Conservation (phyloP, 2,888 invertebrate species). For the Schizaphis graminum region DNA sequence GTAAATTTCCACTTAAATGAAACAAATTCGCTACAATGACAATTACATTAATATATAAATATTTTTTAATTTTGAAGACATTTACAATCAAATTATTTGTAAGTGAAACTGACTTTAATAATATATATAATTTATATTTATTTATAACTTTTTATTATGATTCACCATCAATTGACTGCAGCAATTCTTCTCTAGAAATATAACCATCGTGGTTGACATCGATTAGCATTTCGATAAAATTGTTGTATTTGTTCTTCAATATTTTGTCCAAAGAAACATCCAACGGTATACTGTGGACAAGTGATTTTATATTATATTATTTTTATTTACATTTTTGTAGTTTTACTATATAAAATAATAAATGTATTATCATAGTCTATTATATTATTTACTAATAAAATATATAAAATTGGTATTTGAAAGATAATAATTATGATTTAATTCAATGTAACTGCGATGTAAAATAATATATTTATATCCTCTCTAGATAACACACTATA, state of each 20-base stretch:
- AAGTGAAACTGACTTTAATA: slow-evolving; percentile 61
- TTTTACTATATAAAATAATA: not conserved
- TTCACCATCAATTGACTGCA: slow-evolving; percentile 71
- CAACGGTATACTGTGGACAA: not conserved
- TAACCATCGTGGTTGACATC: slow-evolving; percentile 75
- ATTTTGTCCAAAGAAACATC: slow-evolving; percentile 70
- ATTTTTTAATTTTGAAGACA: slow-evolving; percentile 44
- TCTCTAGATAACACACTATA: not conserved
- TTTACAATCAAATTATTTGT: slow-evolving; percentile 50
- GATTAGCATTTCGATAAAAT: slow-evolving; percentile 75
- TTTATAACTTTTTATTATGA: slow-evolving; percentile 58
- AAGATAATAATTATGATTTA: not conserved
- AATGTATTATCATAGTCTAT: not conserved
- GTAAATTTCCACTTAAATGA: slow-evolving; percentile 4
- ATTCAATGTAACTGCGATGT: not conserved
- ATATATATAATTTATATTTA: slow-evolving; percentile 36
- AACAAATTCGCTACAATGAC: slow-evolving; percentile 33
- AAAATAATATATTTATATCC: not conserved
- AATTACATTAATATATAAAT: slow-evolving; percentile 30
- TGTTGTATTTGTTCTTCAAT: slow-evolving; percentile 74
- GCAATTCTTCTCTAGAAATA: slow-evolving; percentile 75
- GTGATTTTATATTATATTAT: not conserved
- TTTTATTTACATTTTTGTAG: not conserved
- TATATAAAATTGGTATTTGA: not conserved
- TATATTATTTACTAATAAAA: not conserved